Conservation (phyloP, 2,888 invertebrate genomes). For the Stegophylla sp. region DNA sequence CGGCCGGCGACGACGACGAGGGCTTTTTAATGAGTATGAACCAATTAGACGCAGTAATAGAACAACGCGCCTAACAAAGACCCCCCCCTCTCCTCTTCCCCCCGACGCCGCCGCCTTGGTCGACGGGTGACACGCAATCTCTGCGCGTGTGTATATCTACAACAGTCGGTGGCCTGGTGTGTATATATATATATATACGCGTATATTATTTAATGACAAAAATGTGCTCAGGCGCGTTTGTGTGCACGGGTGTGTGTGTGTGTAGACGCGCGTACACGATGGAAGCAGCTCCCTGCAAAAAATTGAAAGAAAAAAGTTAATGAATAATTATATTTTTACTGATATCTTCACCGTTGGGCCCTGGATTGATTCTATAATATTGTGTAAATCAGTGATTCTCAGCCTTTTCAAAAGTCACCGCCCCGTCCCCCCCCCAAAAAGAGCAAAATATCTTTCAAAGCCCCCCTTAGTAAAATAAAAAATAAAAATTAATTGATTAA, state of each 20-base stretch:
- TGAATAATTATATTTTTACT: too few relatives aligned
- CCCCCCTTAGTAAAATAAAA: too few relatives aligned
- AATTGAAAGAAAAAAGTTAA: too few relatives aligned
- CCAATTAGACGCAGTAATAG: slow-evolving; percentile 58
- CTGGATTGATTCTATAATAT: too few relatives aligned
- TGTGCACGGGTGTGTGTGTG: not conserved
- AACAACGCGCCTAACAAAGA: slow-evolving; percentile 57
- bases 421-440: too few relatives aligned
- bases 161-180: not conserved
- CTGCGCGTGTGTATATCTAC: slow-evolving; percentile 20
- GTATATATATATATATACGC: slow-evolving; percentile 1
- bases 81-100: slow-evolving; percentile 21
- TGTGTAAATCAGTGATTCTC: too few relatives aligned
- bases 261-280: too few relatives aligned
- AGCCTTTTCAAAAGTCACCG: too few relatives aligned
- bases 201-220: slow-evolving; percentile 41
- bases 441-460: too few relatives aligned
- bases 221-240: not conserved
- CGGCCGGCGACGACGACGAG: slow-evolving; percentile 51
- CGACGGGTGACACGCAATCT: slow-evolving; percentile 46
- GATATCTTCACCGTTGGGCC: too few relatives aligned
- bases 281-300: too few relatives aligned
- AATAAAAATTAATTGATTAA: too few relatives aligned
- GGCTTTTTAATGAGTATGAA: slow-evolving; percentile 59
- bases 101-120: not conserved